These are phyloP conservation scores for Pachyramphus minor DNA, from an alignment of 2,113 vertebrate species.

Conservation along the genomic window DNA sequence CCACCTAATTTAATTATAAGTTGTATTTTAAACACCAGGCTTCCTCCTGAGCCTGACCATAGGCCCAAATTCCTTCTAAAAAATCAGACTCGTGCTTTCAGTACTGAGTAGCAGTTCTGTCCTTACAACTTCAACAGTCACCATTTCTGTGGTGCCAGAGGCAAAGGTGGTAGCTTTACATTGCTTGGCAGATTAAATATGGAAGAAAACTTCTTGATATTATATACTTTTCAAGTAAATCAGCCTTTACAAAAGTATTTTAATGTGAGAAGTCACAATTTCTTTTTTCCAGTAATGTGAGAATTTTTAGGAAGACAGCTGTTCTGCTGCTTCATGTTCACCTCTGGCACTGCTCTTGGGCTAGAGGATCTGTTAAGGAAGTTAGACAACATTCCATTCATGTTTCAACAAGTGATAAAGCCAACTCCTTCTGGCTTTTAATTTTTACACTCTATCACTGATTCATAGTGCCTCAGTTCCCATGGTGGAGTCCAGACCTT, in stretches of 20 bases:
- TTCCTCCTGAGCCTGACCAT: neutral
- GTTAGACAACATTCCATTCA: slow-evolving; percentile 10
- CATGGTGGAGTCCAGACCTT: neutral
- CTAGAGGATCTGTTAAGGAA: neutral
- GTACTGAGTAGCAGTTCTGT: neutral
- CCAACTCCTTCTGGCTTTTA: neutral
- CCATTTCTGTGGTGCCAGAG: neutral
- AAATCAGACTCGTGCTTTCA: neutral
- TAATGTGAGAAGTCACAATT: neutral
- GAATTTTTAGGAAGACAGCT: neutral
- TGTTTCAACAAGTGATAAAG: slow-evolving; percentile 1
- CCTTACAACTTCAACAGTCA: neutral
- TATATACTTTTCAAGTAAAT: neutral
- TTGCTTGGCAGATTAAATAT: neutral
- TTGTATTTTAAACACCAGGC: neutral
- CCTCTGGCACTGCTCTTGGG: neutral
- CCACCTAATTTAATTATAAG: neutral
- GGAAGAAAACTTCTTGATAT: neutral
- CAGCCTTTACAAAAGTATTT: neutral
- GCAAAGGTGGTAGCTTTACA: neutral
- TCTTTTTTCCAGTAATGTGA: neutral
- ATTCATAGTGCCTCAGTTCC: neutral
- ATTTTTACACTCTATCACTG: neutral
- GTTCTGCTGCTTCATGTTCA: neutral
- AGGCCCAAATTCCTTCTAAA: neutral